Evolutionary conservation across 1,140 invertebrate genomes (phyloP), one percentile per base, ranked within the genome.

Genomic region (Atta cephalotes): DNA sequence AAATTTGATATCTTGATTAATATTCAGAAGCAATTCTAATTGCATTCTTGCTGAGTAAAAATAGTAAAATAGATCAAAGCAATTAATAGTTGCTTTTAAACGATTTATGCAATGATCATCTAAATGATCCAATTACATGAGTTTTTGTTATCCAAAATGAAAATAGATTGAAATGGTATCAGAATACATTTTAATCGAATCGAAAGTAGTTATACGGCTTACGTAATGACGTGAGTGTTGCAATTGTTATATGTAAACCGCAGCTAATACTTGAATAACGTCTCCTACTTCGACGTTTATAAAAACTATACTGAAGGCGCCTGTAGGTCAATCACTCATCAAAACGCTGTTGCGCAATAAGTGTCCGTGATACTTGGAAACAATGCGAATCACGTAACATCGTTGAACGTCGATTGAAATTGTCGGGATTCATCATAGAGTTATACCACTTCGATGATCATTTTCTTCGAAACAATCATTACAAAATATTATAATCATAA

Each of bases 301-400:
- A 84, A 84, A 74, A 84, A 84, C 39, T 84, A 76, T 51, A 35
- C 39, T 35, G 56, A 74, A 63, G 70, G 39, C 14, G 77, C 58
- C 58, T 77, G 51, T 86, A 45, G 90, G 90, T 90, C 90, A 90
- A 88, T 91, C 90, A 90, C 90, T 72, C 89, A 87, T 88, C 80
- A 66, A 74, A 87, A 86, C 71, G 76, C 63, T 56, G 56, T 82
- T 77, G 63, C 63, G 86, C 77, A 74, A 74, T 62, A 35, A 28
- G 51, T 58, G 89, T 90, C 90, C 90, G 84, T 91, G 90, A 91
- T 87, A 90, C 90, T 88, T 87, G 87, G 58, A 88, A 90, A 91
- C 89, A 91, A 91, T 91, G 87, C 90, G 66, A 80, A 62, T 88
- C 90, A 91, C 89, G 84, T 90, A 90, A 88, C 79, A n/a, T 72